A percentile compares a stretch with the other conserved stretches of the same genome.
These are phyloP conservation scores for Drosophila maculinotata DNA, from an alignment of 2,888 invertebrate species.

Conservation along the genomic window DNA sequence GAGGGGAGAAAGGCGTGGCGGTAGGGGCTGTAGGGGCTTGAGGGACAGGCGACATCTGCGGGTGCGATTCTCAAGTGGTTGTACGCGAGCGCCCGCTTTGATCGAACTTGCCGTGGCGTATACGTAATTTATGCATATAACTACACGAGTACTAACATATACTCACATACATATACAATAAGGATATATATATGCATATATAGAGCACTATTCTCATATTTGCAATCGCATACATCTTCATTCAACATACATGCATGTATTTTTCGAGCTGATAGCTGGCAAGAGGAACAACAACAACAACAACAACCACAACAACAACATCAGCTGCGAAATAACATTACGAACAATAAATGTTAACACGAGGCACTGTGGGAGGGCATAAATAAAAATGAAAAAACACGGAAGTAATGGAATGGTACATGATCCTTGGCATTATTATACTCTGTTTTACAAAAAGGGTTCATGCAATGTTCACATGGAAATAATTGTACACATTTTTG, in stretches of 20 bases:
- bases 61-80: conserved; percentile 66
- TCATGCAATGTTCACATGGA: too few species aligned
- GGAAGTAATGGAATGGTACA: conserved; percentile 5
- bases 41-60: conserved; percentile 16
- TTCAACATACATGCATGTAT: conserved; percentile 53
- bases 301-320: too few species aligned
- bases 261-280: conserved; percentile 41
- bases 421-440: conserved; percentile 11
- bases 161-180: conserved; percentile 13
- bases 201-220: conserved; percentile 33
- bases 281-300: conserved; percentile 34
- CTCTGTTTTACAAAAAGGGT: background rate
- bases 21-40: background rate
- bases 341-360: conserved; percentile 50
- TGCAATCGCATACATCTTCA: conserved; percentile 60
- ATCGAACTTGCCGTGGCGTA: conserved; percentile 70
- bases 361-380: conserved; percentile 30
- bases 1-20: too few species aligned
- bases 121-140: conserved; percentile 71
- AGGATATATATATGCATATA: conserved; percentile 5
- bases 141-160: conserved; percentile 37
- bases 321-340: conserved; percentile 62
- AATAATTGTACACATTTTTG: too few species aligned
- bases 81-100: conserved; percentile 53
- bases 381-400: conserved; percentile 22